A percentile compares a stretch with the other conserved stretches of the same genome.
Conservation (phyloP, 2,113 vertebrate species). For the Petrocephalus microphthalmus region DNA sequence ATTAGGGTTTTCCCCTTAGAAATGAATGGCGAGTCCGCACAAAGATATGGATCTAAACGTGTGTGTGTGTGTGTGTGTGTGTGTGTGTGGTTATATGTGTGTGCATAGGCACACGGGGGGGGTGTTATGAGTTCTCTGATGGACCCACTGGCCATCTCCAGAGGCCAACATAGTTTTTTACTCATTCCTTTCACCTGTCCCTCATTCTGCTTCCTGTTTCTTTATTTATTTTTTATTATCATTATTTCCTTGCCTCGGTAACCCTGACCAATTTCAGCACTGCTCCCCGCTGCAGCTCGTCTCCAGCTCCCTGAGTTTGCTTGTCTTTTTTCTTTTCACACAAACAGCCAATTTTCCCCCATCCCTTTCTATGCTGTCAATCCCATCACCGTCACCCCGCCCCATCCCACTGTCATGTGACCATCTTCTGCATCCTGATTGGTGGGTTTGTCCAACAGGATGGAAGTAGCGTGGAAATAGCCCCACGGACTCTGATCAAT, state of each 20-base stretch:
- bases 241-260: background rate
- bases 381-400: background rate
- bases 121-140: background rate
- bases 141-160: background rate
- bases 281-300: background rate
- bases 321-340: background rate
- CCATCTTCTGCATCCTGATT: background rate
- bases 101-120: background rate
- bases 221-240: background rate
- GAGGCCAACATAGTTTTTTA: background rate
- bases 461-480: background rate
- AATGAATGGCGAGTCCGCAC: background rate
- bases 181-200: background rate
- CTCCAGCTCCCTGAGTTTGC: background rate
- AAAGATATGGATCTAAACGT: background rate
- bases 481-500: background rate
- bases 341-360: background rate
- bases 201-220: background rate
- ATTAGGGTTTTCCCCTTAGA: background rate
- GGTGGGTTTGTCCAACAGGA: background rate
- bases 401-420: background rate
- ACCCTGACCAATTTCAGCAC: background rate
- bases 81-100: background rate
- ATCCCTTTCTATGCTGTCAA: background rate
- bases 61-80: background rate